Percentiles rank a stretch among this genome's conserved stretches.
Conservation (phyloP, 2,888 invertebrate genomes). For the Gryllus longicercus region DNA sequence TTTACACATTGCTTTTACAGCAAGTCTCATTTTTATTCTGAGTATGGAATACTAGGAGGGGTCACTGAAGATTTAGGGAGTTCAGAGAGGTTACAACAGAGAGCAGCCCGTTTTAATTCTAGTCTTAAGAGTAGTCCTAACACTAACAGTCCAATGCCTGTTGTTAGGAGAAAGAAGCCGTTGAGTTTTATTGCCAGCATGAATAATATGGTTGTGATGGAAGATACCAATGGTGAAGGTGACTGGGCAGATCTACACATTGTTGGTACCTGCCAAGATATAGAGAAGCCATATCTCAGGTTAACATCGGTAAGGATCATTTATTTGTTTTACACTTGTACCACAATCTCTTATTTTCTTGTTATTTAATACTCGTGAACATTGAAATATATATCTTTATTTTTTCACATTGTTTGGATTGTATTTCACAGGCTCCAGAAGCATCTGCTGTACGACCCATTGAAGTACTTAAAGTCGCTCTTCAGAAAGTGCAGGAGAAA, state of each 20-base stretch:
- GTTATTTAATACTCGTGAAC: conserved; percentile 17
- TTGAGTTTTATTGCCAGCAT: conserved; percentile 33
- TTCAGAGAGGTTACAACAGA: conserved; percentile 75
- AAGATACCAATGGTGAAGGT: conserved; percentile 64
- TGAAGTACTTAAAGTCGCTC: conserved; percentile 75
- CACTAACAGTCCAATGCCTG: conserved; percentile 19
- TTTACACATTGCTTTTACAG: neutral
- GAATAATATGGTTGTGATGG: conserved; percentile 47
- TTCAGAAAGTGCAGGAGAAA: conserved; percentile 84
- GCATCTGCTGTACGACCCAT: conserved; percentile 88
- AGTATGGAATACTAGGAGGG: conserved; percentile 58
- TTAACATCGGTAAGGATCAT: conserved; percentile 64
- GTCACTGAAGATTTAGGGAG: conserved; percentile 55
- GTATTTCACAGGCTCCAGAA: conserved; percentile 68
- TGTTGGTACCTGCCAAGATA: conserved; percentile 87
- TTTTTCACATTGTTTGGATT: conserved; percentile 25
- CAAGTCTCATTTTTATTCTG: conserved; percentile 58
- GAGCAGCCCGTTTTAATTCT: conserved; percentile 82
- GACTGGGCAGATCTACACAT: conserved; percentile 86
- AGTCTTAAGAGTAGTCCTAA: conserved; percentile 41
- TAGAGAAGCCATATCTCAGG: conserved; percentile 95
- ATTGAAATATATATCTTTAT: neutral
- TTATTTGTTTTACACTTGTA: neutral
- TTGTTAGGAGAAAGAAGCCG: conserved; percentile 30
- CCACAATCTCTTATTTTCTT: conserved; percentile 24